phyloP scores from a whole-genome alignment of 2,797 vertebrate species.

The Catostomus latipinnis region DNA sequence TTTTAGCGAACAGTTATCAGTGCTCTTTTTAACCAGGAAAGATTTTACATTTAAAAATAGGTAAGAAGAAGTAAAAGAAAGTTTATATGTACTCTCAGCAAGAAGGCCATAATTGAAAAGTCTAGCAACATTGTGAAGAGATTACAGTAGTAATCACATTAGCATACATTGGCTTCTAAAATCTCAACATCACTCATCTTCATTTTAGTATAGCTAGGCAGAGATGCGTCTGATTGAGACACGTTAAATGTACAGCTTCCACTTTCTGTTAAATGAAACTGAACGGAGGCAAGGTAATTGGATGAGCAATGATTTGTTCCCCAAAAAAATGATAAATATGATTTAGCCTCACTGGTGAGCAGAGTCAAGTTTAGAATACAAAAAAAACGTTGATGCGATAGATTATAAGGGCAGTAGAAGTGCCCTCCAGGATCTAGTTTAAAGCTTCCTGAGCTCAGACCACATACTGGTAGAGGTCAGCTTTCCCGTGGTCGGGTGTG shows the following conservation, averaged over 20 bases:
- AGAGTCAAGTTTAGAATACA: conserved; percentile 49
- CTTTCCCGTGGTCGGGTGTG: conserved; percentile 97
- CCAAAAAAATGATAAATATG: conserved; percentile 26
- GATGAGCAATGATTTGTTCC: conserved; percentile 35
- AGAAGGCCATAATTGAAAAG: neutral
- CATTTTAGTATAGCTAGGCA: conserved; percentile 30
- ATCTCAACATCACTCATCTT: conserved; percentile 10
- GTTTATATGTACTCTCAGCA: neutral
- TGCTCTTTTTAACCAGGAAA: conserved; percentile 16
- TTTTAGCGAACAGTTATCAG: conserved; percentile 31
- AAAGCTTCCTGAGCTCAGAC: conserved; percentile 84
- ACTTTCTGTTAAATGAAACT: conserved; percentile 33
- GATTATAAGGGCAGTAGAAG: conserved; percentile 47
- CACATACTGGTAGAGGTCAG: conserved; percentile 99
- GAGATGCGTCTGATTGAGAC: conserved; percentile 24
- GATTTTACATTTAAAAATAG: neutral
- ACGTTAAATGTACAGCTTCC: conserved; percentile 24
- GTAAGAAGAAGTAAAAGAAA: neutral
- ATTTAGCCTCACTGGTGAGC: conserved; percentile 33
- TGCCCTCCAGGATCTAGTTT: conserved; percentile 48
- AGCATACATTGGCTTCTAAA: conserved; percentile 11
- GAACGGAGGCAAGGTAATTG: conserved; percentile 40
- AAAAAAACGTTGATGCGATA: conserved; percentile 47
- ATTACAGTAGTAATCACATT: conserved; percentile 27
- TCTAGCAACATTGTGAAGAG: neutral